Evolutionary conservation across 2,888 invertebrate species (phyloP).

Genomic region (Apodemia hepburni): DNA sequence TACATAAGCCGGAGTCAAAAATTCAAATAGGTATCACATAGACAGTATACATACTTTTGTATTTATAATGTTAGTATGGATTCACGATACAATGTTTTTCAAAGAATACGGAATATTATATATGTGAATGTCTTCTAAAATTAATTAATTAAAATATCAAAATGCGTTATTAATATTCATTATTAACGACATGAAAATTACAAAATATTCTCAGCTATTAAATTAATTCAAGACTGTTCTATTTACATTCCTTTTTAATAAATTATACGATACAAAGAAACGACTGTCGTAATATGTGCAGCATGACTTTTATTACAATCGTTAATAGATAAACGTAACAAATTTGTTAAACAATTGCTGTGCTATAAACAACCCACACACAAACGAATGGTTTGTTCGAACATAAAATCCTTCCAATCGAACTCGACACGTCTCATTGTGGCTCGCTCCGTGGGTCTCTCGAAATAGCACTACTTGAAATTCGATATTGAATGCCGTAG

Average conservation of each 20-base stretch:
- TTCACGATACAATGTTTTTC: too few relatives aligned
- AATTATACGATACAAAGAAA: not conserved
- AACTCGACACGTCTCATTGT: constrained; percentile 68
- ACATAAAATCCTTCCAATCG: constrained; percentile 72
- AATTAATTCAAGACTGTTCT: not conserved
- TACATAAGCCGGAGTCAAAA: too few relatives aligned
- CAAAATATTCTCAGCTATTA: not conserved
- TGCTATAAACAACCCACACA: constrained; percentile 5
- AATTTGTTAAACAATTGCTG: constrained; percentile 6
- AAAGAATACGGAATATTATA: too few relatives aligned
- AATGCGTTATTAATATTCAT: too few relatives aligned
- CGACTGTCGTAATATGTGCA: not conserved
- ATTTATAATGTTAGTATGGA: too few relatives aligned
- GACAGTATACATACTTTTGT: too few relatives aligned
- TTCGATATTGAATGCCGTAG: constrained; percentile 62
- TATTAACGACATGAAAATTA: not conserved
- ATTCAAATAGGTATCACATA: too few relatives aligned
- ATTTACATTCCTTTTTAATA: not conserved
- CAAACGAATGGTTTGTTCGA: constrained; percentile 24
- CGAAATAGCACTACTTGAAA: constrained; percentile 69
- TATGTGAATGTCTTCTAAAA: too few relatives aligned
- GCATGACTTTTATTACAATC: constrained; percentile 9
- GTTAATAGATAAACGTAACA: constrained; percentile 11
- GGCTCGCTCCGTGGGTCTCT: constrained; percentile 52
- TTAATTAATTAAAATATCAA: too few relatives aligned